Conservation (phyloP, 2,113 vertebrate genomes). For the Siniperca knerii region DNA sequence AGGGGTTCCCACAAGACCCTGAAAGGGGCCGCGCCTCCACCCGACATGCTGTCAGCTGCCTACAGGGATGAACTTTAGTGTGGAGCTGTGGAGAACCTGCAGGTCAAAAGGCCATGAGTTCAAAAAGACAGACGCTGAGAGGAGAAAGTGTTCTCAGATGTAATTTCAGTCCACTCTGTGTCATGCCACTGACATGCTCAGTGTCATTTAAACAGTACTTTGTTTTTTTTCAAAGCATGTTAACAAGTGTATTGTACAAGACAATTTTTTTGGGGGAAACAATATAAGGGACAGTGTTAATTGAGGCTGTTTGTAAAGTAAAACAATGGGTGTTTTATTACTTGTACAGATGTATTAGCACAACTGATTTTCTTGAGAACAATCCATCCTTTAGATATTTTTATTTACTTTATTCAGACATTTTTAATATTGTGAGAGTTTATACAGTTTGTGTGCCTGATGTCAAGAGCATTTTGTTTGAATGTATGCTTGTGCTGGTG, state of each 20-base stretch:
- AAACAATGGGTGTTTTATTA: not conserved
- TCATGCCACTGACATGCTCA: constrained; percentile 10
- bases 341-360: constrained; percentile 21
- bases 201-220: constrained; percentile 27
- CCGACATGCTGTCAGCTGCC: constrained; percentile 77
- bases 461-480: not conserved
- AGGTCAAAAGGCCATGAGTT: constrained; percentile 26
- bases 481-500: constrained; percentile 18
- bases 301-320: constrained; percentile 14
- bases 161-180: constrained; percentile 5
- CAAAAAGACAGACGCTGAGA: constrained; percentile 33
- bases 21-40: constrained; percentile 79
- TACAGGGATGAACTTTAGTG: constrained; percentile 90
- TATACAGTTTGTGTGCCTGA: constrained; percentile 4
- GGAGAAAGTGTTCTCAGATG: constrained; percentile 32
- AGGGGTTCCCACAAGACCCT: constrained; percentile 92
- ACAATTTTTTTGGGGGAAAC: not conserved
- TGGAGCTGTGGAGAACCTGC: not conserved
- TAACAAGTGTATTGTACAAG: not conserved
- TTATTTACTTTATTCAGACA: constrained; percentile 19
- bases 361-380: constrained; percentile 24
- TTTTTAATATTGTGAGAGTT: not conserved
- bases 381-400: not conserved
- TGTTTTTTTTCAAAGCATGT: constrained; percentile 19
- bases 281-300: not conserved